phyloP scores from a whole-genome alignment of 2,113 vertebrate species.

The Oxyura jamaicensis region DNA sequence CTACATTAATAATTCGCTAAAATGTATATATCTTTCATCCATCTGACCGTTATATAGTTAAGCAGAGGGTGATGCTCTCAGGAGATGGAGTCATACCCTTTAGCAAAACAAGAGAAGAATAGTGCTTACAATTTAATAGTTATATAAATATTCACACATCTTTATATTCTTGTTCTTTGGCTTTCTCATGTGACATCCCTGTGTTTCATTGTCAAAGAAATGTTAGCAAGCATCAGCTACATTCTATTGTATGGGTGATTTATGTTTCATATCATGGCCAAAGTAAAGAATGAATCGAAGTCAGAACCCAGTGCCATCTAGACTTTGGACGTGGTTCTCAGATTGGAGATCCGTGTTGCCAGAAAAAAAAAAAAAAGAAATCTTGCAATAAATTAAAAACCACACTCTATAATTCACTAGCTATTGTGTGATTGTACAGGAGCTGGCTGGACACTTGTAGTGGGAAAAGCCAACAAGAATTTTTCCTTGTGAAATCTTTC shows the following conservation, averaged over 20 bases:
- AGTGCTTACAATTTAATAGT: not conserved
- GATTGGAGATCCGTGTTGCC: not conserved
- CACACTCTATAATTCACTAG: constrained; percentile 26
- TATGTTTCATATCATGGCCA: not conserved
- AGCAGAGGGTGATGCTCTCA: not conserved
- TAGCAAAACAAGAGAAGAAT: not conserved
- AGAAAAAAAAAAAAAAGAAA: not conserved
- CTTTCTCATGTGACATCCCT: not conserved
- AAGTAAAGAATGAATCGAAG: constrained; percentile 44
- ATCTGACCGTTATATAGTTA: not conserved
- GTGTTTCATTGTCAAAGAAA: not conserved
- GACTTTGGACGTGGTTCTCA: not conserved
- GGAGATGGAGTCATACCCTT: not conserved
- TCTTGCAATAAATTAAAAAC: constrained; percentile 27
- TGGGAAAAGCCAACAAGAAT: constrained; percentile 21
- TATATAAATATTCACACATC: not conserved
- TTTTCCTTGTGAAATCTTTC: constrained; percentile 38
- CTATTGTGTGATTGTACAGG: constrained; percentile 55
- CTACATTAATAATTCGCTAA: not conserved
- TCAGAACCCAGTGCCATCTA: constrained; percentile 22
- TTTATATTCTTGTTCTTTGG: not conserved
- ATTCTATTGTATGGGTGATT: not conserved
- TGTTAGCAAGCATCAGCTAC: not conserved
- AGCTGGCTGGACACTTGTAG: constrained; percentile 17
- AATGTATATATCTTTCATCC: not conserved